These are phyloP conservation scores for Macropus fuliginosus DNA, from an alignment of 2,797 vertebrate species.

Conservation along the genomic window DNA sequence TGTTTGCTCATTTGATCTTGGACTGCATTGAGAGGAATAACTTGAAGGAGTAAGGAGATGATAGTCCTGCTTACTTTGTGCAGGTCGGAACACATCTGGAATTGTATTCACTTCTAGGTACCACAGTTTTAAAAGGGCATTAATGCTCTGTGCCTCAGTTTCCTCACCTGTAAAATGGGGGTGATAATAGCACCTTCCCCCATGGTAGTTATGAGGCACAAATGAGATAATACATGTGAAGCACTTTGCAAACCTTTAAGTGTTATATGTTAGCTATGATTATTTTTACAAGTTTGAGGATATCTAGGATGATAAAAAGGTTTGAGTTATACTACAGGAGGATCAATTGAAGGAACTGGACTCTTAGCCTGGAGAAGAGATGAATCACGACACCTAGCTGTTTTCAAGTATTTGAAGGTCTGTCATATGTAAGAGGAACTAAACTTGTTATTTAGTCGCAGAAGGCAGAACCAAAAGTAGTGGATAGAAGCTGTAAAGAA, in stretches of 20 bases:
- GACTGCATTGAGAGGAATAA: background rate
- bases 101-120: background rate
- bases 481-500: background rate
- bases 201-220: background rate
- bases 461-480: background rate
- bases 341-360: background rate
- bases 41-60: background rate
- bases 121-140: background rate
- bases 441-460: background rate
- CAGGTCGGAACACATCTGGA: background rate
- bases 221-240: background rate
- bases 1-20: background rate
- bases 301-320: background rate
- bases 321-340: background rate
- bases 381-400: background rate
- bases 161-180: background rate
- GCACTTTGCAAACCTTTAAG: background rate
- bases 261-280: background rate
- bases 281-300: background rate
- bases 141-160: background rate
- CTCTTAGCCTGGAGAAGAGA: background rate
- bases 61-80: background rate
- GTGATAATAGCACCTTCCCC: background rate
- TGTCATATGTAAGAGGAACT: background rate
- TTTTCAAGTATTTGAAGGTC: background rate